A percentile compares a stretch with the other conserved stretches of the same genome.
phyloP scores from a whole-genome alignment of 2,113 vertebrate species.

The Stomatorhinus ivindoensis region DNA sequence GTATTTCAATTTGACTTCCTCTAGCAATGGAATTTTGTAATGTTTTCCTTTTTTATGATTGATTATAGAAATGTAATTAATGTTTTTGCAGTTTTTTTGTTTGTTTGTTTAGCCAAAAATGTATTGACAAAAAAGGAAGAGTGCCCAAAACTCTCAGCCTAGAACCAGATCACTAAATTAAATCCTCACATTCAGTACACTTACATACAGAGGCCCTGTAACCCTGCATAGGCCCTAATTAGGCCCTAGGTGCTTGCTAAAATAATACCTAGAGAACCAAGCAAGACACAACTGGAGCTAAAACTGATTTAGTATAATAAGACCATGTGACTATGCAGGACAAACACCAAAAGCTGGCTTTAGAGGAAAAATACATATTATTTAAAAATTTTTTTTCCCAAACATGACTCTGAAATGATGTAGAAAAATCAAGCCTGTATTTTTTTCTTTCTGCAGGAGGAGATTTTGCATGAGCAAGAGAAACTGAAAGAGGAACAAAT shows the following conservation, averaged over 20 bases:
- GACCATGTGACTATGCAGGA: background rate
- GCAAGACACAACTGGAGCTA: background rate
- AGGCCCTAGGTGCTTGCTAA: background rate
- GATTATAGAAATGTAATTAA: background rate
- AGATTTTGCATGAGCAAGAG: conserved; percentile 56
- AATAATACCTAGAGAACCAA: background rate
- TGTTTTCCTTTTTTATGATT: background rate
- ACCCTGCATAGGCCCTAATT: background rate
- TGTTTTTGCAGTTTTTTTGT: background rate
- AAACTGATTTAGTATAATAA: background rate
- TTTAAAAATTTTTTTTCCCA: no score
- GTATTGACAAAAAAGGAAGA: background rate
- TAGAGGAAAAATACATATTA: background rate
- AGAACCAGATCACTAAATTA: background rate
- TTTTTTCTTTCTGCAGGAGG: conserved; percentile 43
- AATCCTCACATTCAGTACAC: background rate
- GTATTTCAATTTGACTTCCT: background rate
- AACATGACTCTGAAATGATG: background rate
- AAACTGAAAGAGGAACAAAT: conserved; percentile 62
- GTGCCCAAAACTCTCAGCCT: background rate
- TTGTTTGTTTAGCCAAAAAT: background rate
- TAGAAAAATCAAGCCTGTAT: background rate
- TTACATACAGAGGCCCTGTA: background rate
- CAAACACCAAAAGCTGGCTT: background rate
- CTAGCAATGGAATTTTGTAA: background rate